A percentile compares a stretch with the other conserved stretches of the same genome.
phyloP scores from a whole-genome alignment of 2,113 vertebrate species.

The Onychorhynchus coronatus region DNA sequence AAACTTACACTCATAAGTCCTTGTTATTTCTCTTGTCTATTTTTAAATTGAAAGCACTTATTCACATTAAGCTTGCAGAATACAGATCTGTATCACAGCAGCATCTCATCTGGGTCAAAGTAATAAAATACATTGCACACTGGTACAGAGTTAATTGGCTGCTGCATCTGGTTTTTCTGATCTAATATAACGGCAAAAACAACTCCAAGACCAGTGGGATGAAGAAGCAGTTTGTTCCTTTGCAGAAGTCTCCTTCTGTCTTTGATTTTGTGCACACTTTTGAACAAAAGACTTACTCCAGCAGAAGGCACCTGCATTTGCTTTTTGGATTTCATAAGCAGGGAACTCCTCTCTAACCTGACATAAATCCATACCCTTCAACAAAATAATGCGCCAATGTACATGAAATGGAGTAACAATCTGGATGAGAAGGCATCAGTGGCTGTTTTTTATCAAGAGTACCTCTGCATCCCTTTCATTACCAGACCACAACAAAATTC shows the following conservation, averaged over 20 bases:
- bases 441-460: background rate
- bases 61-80: background rate
- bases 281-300: background rate
- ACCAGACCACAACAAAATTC: background rate
- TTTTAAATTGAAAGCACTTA: background rate
- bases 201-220: background rate
- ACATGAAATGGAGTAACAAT: no score
- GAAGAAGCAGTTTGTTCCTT: background rate
- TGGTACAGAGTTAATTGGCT: background rate
- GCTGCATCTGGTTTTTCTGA: background rate
- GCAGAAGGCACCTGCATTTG: background rate
- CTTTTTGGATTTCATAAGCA: background rate
- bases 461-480: rapidly evolving
- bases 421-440: no score
- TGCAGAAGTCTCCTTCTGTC: background rate
- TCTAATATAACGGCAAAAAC: background rate
- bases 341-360: background rate
- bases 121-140: background rate
- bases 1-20: background rate
- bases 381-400: background rate
- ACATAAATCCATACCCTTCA: background rate
- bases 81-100: background rate
- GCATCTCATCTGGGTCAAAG: background rate
- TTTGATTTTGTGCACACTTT: background rate
- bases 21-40: background rate